Percentiles rank a stretch among this genome's conserved stretches.
Evolutionary conservation across 2,888 invertebrate species (phyloP).

Genomic region (Dryomyza anilis): DNA sequence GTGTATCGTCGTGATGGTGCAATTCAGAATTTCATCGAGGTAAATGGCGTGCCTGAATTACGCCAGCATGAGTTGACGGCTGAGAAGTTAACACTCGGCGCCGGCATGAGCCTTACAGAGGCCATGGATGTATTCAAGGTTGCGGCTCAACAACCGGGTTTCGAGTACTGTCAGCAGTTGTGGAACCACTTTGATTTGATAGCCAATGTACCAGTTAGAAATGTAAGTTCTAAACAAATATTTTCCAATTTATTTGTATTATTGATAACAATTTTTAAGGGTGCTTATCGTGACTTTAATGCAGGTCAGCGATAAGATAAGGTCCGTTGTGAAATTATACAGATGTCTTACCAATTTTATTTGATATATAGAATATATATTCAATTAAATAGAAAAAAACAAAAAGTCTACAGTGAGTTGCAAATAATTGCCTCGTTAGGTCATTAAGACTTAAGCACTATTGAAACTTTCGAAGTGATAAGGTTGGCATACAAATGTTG

Average conservation of each 20-base stretch:
- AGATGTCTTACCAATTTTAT: no score
- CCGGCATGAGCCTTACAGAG: constrained; percentile 63
- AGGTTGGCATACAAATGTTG: no score
- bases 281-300: background rate
- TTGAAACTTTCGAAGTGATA: no score
- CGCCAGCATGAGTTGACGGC: constrained; percentile 57
- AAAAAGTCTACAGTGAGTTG: background rate
- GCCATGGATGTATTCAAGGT: constrained; percentile 63
- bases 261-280: background rate
- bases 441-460: background rate
- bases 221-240: constrained; percentile 65
- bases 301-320: background rate
- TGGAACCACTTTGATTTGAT: constrained; percentile 68
- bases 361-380: no score
- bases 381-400: no score
- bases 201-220: constrained; percentile 71
- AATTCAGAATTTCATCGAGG: constrained; percentile 68
- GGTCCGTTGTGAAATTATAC: background rate
- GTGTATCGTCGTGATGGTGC: constrained; percentile 56
- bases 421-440: background rate
- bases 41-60: constrained; percentile 67
- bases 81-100: constrained; percentile 45
- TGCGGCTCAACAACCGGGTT: constrained; percentile 60
- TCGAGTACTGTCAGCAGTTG: constrained; percentile 63
- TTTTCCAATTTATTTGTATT: background rate